phyloP scores from a whole-genome alignment of 1,140 invertebrate genomes.

The Formica exsecta region DNA sequence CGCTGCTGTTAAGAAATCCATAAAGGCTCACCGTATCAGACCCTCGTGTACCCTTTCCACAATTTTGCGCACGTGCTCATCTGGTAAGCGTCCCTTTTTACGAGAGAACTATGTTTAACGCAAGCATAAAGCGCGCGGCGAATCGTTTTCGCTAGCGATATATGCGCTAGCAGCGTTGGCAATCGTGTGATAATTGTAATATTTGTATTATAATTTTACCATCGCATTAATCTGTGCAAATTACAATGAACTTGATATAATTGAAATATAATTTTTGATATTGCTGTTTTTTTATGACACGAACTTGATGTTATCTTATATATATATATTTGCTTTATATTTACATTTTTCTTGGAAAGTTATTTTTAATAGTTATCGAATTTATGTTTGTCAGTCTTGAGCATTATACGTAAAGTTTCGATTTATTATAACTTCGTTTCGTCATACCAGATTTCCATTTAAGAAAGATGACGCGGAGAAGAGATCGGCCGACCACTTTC shows the following conservation, averaged over 20 bases:
- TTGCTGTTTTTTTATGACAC: background rate
- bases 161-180: background rate
- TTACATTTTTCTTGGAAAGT: background rate
- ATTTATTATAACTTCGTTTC: slow-evolving; percentile 16
- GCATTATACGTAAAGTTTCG: background rate
- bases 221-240: background rate
- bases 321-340: background rate
- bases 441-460: slow-evolving; percentile 38
- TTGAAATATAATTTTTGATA: background rate
- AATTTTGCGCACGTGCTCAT: slow-evolving; percentile 62
- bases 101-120: slow-evolving; percentile 36
- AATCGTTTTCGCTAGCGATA: background rate
- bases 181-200: slow-evolving; percentile 23
- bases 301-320: background rate
- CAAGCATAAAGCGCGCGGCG: slow-evolving; percentile 58
- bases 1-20: slow-evolving; percentile 38
- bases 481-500: slow-evolving; percentile 77
- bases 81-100: background rate
- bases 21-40: slow-evolving; percentile 13
- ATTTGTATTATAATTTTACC: slow-evolving; percentile 5
- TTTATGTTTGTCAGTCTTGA: background rate
- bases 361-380: background rate
- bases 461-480: slow-evolving; percentile 38
- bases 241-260: background rate
- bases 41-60: background rate